A percentile compares a stretch with the other conserved stretches of the same genome.
These are phyloP conservation scores for Stichopus chloronotus DNA, from an alignment of 35 echinoderm and acorn worm species.

Conservation along the genomic window DNA sequence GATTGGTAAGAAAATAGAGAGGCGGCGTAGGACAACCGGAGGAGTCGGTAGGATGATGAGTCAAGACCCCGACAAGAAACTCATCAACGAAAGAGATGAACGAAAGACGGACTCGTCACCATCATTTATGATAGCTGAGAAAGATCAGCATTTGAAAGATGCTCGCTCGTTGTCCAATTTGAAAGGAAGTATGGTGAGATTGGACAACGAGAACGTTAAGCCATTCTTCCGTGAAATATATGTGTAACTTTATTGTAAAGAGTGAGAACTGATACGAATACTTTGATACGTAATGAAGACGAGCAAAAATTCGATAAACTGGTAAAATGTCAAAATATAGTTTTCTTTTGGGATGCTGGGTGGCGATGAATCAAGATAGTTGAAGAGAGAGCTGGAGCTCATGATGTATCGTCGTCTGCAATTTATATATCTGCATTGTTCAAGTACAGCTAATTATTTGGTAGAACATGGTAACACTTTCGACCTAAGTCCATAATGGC, in stretches of 20 bases:
- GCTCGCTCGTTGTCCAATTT: constrained; percentile 42
- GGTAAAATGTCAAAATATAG: too few relatives aligned
- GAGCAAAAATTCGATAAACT: too few relatives aligned
- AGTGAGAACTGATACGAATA: too few relatives aligned
- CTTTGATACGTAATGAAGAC: too few relatives aligned
- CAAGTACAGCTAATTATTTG: too few relatives aligned
- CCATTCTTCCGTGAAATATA: constrained; percentile 63
- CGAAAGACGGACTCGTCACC: constrained; percentile 16
- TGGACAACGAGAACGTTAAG: constrained; percentile 59
- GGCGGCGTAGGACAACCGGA: background rate
- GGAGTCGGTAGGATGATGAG: background rate
- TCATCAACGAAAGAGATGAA: background rate
- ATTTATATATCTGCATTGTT: too few relatives aligned
- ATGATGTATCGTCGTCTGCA: too few relatives aligned
- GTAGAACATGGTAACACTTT: too few relatives aligned
- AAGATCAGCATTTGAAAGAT: constrained; percentile 60
- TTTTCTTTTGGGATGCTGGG: too few relatives aligned
- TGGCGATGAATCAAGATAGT: too few relatives aligned
- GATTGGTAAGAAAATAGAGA: background rate
- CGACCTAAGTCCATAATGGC: too few relatives aligned
- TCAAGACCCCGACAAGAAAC: constrained; percentile 20
- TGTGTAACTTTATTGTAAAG: background rate
- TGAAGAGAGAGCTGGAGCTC: too few relatives aligned
- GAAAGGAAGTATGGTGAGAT: constrained; percentile 55
- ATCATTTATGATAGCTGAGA: constrained; percentile 23